A percentile compares a stretch with the other conserved stretches of the same genome.
These are phyloP conservation scores for Acheta domesticus DNA, from an alignment of 2,888 invertebrate genomes.

Conservation along the genomic window DNA sequence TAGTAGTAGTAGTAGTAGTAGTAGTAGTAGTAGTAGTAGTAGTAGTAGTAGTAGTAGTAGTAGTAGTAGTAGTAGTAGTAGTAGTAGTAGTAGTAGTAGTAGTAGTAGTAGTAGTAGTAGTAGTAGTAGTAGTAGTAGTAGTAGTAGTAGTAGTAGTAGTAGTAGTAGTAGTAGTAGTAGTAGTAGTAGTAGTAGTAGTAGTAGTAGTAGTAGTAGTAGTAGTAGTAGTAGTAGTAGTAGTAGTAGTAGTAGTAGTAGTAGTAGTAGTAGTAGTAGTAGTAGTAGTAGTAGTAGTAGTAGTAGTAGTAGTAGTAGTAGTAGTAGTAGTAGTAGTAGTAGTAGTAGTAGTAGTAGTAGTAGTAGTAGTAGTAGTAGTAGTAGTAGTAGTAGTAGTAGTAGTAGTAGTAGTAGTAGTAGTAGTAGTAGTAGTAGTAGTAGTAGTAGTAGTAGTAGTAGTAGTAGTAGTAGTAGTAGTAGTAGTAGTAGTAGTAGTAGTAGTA, in stretches of 20 bases:
- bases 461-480: constrained; percentile 18
- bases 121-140: constrained; percentile 18
- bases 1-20: constrained; percentile 18
- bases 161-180: constrained; percentile 18
- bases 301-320: constrained; percentile 18
- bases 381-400: constrained; percentile 18
- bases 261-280: constrained; percentile 18
- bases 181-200: constrained; percentile 18
- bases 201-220: constrained; percentile 18
- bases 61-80: constrained; percentile 18
- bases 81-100: constrained; percentile 18
- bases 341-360: constrained; percentile 18
- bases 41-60: constrained; percentile 18
- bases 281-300: constrained; percentile 18
- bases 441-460: constrained; percentile 18
- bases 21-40: constrained; percentile 18
- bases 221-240: constrained; percentile 18
- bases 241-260: constrained; percentile 18
- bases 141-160: constrained; percentile 18
- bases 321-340: constrained; percentile 18
- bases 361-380: constrained; percentile 18
- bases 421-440: constrained; percentile 18
- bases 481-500: constrained; percentile 18
- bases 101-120: constrained; percentile 18
- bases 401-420: constrained; percentile 10